A percentile compares a stretch with the other conserved stretches of the same genome.
Evolutionary conservation across 2,797 vertebrate species (phyloP).

Genomic region (Argya squamiceps): DNA sequence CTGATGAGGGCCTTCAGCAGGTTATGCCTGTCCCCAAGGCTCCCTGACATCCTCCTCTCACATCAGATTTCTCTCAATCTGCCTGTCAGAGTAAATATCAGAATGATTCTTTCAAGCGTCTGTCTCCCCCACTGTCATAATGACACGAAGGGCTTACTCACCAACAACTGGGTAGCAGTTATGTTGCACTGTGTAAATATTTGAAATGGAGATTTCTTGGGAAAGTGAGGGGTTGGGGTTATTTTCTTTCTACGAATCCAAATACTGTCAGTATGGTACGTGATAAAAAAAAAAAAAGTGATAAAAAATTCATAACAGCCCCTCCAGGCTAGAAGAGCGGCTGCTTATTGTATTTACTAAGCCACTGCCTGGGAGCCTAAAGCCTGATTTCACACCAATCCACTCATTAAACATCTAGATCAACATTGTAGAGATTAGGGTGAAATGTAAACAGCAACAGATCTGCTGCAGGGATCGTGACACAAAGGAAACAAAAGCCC

Average conservation of each 20-base stretch:
- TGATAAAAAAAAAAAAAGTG: slow-evolving; percentile 18
- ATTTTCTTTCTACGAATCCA: neutral
- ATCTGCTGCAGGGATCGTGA: neutral
- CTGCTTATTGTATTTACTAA: slow-evolving; percentile 64
- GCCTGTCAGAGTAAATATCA: neutral
- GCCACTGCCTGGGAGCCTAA: slow-evolving; percentile 10
- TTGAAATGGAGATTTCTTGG: slow-evolving; percentile 19
- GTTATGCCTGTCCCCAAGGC: neutral
- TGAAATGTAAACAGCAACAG: slow-evolving; percentile 14
- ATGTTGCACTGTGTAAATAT: neutral
- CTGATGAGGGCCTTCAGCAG: neutral
- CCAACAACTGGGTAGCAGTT: neutral
- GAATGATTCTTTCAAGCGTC: neutral
- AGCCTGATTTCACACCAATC: slow-evolving; percentile 55
- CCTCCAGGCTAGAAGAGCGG: slow-evolving; percentile 14
- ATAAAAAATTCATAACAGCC: slow-evolving; percentile 51
- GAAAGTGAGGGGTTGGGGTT: neutral
- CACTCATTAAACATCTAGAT: slow-evolving; percentile 63
- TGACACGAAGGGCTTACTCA: neutral
- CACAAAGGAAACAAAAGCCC: neutral
- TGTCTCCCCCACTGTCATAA: neutral
- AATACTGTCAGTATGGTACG: neutral
- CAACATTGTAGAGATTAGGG: slow-evolving; percentile 40
- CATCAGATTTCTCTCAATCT: neutral
- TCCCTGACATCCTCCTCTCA: neutral